phyloP scores from a whole-genome alignment of 2,888 invertebrate species.

The Agrochola circellaris region DNA sequence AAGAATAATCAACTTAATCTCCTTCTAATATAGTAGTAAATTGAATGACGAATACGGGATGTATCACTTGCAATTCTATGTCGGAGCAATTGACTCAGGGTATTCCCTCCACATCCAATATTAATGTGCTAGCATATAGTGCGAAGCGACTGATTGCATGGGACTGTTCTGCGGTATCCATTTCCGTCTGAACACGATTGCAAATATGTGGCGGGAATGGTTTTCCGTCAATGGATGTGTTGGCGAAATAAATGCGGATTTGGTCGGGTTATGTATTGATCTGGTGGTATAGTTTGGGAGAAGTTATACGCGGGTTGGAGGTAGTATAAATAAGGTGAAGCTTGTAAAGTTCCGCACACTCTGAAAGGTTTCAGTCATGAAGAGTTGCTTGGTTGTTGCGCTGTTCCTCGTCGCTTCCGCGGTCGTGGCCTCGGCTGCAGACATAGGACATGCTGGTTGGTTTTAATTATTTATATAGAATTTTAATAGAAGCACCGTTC shows the following conservation, averaged over 20 bases:
- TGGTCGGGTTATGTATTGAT: conserved; percentile 44
- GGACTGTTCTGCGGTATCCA: conserved; percentile 45
- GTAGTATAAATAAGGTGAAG: conserved; percentile 76
- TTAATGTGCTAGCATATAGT: conserved; percentile 71
- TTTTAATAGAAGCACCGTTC: background rate
- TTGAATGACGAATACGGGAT: conserved; percentile 57
- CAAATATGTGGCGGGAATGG: conserved; percentile 26
- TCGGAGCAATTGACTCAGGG: conserved; percentile 81
- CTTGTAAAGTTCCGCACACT: conserved; percentile 68
- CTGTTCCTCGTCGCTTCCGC: conserved; percentile 68
- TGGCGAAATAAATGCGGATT: conserved; percentile 38
- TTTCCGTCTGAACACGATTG: conserved; percentile 41
- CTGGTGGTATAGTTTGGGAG: conserved; percentile 55
- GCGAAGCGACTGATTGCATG: conserved; percentile 48
- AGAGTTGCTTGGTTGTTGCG: conserved; percentile 70
- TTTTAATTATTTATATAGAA: background rate
- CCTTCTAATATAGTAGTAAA: conserved; percentile 49
- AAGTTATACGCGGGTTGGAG: conserved; percentile 63
- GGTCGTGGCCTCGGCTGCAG: conserved; percentile 51
- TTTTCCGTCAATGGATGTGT: conserved; percentile 66
- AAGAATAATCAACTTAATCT: conserved; percentile 54
- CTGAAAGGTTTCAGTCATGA: conserved; percentile 74
- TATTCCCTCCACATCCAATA: conserved; percentile 81
- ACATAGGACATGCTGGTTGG: conserved; percentile 35
- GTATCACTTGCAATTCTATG: conserved; percentile 79